phyloP scores from a whole-genome alignment of 2,797 vertebrate species.

The Etheostoma perlongum region DNA sequence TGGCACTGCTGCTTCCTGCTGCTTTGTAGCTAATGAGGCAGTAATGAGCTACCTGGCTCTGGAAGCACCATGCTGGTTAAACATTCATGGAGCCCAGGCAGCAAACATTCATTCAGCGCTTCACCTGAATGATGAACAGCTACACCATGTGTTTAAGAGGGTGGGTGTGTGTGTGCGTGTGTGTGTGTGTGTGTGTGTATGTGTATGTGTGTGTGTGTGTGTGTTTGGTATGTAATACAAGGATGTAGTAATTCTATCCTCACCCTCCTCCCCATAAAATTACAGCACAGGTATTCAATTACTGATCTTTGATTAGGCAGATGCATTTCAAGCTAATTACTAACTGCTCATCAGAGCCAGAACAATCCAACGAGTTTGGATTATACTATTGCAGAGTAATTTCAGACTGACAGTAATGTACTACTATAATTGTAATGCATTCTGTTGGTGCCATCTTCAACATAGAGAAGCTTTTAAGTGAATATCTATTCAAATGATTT shows the following conservation, averaged over 20 bases:
- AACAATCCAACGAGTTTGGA: slow-evolving; percentile 2
- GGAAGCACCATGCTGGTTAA: slow-evolving; percentile 82
- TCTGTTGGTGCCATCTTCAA: neutral
- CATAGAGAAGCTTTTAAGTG: neutral
- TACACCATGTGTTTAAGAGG: slow-evolving; percentile 60
- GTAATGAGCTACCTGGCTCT: slow-evolving; percentile 68
- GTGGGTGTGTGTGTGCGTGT: slow-evolving; percentile 17
- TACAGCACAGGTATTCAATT: slow-evolving; percentile 84
- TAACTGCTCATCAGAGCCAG: slow-evolving; percentile 37
- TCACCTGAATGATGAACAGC: slow-evolving; percentile 77
- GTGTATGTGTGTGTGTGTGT: slow-evolving; percentile 43
- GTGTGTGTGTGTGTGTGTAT: slow-evolving; percentile 32
- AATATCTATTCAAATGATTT: neutral
- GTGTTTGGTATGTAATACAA: slow-evolving; percentile 79
- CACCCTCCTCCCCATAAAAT: slow-evolving; percentile 73
- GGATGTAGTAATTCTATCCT: slow-evolving; percentile 80
- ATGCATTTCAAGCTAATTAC: slow-evolving; percentile 80
- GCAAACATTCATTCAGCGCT: slow-evolving; percentile 78
- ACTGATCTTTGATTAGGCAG: slow-evolving; percentile 90
- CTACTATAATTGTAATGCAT: neutral
- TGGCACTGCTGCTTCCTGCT: slow-evolving; percentile 61
- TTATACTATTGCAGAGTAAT: slow-evolving; percentile 4
- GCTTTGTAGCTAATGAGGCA: slow-evolving; percentile 60
- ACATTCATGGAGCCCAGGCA: slow-evolving; percentile 87
- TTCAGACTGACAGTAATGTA: neutral